These are phyloP conservation scores for Lanistes nyassanus DNA, from an alignment of 1,140 invertebrate species.

Conservation along the genomic window DNA sequence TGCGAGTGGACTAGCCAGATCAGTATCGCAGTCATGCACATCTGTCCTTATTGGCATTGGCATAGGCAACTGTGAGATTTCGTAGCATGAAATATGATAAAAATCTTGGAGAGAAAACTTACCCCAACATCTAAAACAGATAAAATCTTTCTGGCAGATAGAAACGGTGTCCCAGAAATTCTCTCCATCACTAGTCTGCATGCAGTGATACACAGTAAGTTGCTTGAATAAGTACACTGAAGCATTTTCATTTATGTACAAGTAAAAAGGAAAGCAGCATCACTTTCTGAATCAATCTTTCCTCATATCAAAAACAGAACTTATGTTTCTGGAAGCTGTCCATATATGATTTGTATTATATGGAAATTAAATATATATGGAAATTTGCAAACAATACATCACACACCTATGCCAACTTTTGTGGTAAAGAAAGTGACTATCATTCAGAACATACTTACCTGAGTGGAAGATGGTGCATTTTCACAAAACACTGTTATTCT, in stretches of 20 bases:
- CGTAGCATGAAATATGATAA: not conserved
- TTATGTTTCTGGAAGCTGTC: no score
- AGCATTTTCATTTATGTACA: not conserved
- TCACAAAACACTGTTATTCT: constrained; percentile 53
- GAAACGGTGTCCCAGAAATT: constrained; percentile 50
- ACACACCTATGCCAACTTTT: not conserved
- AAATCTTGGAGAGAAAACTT: constrained; percentile 12
- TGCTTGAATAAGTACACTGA: not conserved
- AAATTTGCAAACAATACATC: no score
- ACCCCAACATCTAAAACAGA: constrained; percentile 33
- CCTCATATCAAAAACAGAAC: not conserved
- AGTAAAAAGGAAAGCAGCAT: not conserved
- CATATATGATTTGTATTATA: no score
- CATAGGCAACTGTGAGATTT: no score
- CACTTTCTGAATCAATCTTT: not conserved
- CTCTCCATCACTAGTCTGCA: constrained; percentile 27
- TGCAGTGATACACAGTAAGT: not conserved
- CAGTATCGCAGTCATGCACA: no score
- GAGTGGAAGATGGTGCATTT: constrained; percentile 28
- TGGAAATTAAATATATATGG: no score
- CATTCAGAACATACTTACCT: constrained; percentile 25
- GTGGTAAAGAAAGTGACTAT: not conserved
- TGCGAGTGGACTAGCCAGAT: no score
- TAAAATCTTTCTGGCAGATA: constrained; percentile 40
- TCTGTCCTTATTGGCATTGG: no score